Base-by-base conservation (phyloP, 2,113 vertebrate genomes). In the Electrona antarctica region DNA sequence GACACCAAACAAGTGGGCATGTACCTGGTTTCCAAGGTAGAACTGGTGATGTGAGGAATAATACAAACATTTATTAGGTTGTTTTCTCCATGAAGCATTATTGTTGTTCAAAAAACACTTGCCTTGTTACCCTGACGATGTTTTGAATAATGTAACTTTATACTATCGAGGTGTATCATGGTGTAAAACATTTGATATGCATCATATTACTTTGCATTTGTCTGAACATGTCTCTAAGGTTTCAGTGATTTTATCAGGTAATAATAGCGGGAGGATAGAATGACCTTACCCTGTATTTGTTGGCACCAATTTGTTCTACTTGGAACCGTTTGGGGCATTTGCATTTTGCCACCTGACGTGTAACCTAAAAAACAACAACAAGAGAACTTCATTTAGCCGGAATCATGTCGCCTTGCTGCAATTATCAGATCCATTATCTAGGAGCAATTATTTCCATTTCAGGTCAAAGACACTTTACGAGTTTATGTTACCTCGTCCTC, bases 11-110 rank as follows among this genome's bases (percentile, higher is more conserved):
- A 71, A 62, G 64, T 78, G 28, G 70, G 55, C 49, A 93, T 95
- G 94, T 99, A 99, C 98, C 98, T 99, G 98, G 93, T 98, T 99
- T 99, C 98, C 97, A 92, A 99, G 97, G 97, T 98, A 99, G 95
- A 99, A 99, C 97, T 99, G 95, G 95, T 94, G 92, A 93, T 87
- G 92, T 89, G 92, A 94, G 86, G 90, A 95, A 96, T 91, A 94
- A 92, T 90, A 91, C 93, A 92, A 59, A 59, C 21, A 21, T 59
- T 48, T 64, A 62, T 76, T 15, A 50, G 7, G 45, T 51, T 4
- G 8, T 4, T 95, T 95, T 95, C 92, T 92, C 69, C 71, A 76
- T 88, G 74, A 85, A 12, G 7, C 28, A 46, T 41, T 5, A 6
- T 54, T 58, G 8, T 41, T 7, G 21, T 54, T 54, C 9, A 66